These are phyloP conservation scores for Volucella zonaria DNA, from an alignment of 2,888 invertebrate genomes.

Conservation along the genomic window DNA sequence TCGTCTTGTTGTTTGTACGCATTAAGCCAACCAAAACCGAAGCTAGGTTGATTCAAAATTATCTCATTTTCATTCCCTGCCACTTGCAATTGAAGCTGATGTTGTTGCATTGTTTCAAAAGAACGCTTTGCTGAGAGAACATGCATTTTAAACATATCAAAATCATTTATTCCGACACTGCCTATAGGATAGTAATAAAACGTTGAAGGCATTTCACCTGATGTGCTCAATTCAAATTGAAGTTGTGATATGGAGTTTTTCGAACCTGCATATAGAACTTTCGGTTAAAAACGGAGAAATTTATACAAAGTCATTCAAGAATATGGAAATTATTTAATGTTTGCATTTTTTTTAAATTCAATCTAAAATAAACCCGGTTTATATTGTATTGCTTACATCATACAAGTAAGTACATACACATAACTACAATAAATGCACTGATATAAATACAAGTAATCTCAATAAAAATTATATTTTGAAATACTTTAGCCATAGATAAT, in stretches of 20 bases:
- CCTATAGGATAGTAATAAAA: conserved; percentile 80
- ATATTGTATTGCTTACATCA: too few relatives aligned
- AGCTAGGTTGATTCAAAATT: conserved; percentile 39
- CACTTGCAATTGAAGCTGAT: conserved; percentile 10
- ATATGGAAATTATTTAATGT: too few relatives aligned
- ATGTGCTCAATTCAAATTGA: conserved; percentile 79
- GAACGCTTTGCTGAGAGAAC: conserved; percentile 77
- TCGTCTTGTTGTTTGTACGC: conserved; percentile 80
- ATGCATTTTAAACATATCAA: conserved; percentile 78
- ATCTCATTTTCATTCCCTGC: conserved; percentile 8
- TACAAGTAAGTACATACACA: too few relatives aligned
- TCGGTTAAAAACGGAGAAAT: background rate
- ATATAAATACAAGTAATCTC: too few relatives aligned
- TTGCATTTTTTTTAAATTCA: too few relatives aligned
- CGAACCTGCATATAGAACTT: conserved; percentile 73
- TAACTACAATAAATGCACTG: too few relatives aligned
- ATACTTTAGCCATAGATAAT: too few relatives aligned
- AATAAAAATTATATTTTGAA: too few relatives aligned
- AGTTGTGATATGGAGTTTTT: conserved; percentile 79
- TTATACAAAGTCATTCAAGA: background rate
- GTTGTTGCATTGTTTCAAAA: conserved; percentile 60
- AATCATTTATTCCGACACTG: conserved; percentile 76
- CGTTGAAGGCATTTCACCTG: conserved; percentile 78
- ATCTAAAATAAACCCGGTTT: too few relatives aligned
- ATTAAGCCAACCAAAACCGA: conserved; percentile 79